These are phyloP conservation scores for Drosophila ambigua DNA, from an alignment of 1,140 invertebrate species.

Conservation along the genomic window DNA sequence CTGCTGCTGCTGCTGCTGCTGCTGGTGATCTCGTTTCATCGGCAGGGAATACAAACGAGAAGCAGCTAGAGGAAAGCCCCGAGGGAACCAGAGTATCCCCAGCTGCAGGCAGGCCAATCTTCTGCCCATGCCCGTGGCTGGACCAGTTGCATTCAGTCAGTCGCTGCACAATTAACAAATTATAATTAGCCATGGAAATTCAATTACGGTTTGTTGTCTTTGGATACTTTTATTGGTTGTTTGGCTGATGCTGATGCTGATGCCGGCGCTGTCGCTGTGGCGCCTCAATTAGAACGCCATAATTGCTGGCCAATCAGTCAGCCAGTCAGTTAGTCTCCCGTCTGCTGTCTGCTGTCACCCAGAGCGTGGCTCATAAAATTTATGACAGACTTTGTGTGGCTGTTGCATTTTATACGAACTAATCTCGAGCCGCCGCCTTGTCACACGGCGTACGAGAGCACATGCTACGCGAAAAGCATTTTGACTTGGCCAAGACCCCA, in stretches of 20 bases:
- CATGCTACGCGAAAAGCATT: not conserved
- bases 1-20: not conserved
- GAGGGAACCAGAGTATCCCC: constrained; percentile 1
- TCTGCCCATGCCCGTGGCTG: not conserved
- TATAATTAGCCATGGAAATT: constrained; percentile 58
- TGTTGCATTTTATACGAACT: too few relatives aligned
- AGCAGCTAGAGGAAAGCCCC: constrained; percentile 3
- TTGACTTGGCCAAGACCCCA: constrained; percentile 66
- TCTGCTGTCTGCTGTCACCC: constrained; percentile 11
- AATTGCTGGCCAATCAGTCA: constrained; percentile 24
- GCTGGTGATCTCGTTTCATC: not conserved
- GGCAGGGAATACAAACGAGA: not conserved
- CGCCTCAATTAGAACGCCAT: constrained; percentile 54
- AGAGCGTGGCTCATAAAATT: constrained; percentile 49
- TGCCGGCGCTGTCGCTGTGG: constrained; percentile 4
- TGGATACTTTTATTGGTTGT: too few relatives aligned
- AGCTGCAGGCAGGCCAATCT: not conserved
- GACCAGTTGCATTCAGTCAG: not conserved
- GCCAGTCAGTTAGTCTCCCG: constrained; percentile 5
- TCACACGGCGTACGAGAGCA: too few relatives aligned
- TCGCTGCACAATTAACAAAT: constrained; percentile 36
- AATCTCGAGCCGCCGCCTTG: too few relatives aligned
- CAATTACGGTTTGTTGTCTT: constrained; percentile 33
- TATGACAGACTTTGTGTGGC: constrained; percentile 31
- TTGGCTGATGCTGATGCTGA: not conserved